These are phyloP conservation scores for Tangara arthus DNA, from an alignment of 2,797 vertebrate species.

Conservation along the genomic window DNA sequence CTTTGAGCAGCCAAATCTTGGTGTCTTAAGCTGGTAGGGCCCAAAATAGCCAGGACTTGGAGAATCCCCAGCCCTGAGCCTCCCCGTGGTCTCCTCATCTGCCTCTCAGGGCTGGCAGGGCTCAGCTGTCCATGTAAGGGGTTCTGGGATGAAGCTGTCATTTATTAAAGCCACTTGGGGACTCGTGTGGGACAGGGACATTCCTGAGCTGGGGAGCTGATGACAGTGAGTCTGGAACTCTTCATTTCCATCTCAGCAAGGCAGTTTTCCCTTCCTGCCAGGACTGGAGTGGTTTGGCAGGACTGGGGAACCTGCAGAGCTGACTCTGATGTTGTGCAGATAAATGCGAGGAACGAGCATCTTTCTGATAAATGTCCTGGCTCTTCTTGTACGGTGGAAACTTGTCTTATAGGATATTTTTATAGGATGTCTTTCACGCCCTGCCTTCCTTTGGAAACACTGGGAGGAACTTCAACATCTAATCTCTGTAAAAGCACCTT, in stretches of 20 bases:
- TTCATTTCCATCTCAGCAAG: slow-evolving; percentile 11
- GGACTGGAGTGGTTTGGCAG: not conserved
- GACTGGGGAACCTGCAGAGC: not conserved
- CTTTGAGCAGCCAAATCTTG: not conserved
- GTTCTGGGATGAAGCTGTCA: not conserved
- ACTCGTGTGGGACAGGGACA: not conserved
- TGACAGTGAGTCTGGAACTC: slow-evolving; percentile 36
- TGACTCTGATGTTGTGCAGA: not conserved
- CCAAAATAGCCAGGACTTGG: not conserved
- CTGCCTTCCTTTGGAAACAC: not conserved
- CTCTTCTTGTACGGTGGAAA: not conserved
- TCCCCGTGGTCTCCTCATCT: not conserved
- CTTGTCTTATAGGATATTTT: not conserved
- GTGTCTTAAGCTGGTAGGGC: not conserved
- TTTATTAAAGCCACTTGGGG: slow-evolving; percentile 49
- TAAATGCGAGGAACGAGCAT: not conserved
- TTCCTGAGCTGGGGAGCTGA: slow-evolving; percentile 3
- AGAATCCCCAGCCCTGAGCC: not conserved
- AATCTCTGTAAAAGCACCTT: not conserved
- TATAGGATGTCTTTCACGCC: not conserved
- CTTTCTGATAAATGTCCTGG: not conserved
- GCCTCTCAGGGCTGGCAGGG: not conserved
- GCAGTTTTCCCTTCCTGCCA: not conserved
- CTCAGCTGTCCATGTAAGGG: slow-evolving; percentile 25
- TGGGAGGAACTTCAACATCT: not conserved